Evolutionary conservation across 2,888 invertebrate genomes (phyloP), one percentile per base, ranked within the genome.

Genomic region (Epicampocera succincta): DNA sequence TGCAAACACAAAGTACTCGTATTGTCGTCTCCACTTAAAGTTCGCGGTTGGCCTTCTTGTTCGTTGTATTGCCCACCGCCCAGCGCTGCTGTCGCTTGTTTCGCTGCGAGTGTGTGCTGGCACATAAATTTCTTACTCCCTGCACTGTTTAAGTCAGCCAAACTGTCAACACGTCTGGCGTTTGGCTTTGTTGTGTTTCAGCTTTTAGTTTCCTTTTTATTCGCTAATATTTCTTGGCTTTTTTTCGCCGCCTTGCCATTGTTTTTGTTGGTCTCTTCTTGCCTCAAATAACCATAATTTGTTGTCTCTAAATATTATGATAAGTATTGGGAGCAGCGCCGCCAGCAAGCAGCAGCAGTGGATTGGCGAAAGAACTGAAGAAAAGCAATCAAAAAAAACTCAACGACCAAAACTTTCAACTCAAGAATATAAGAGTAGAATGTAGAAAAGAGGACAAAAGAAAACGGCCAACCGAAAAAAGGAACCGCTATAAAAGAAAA

Each of bases 131-230:
- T 33, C 33, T 33, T 33, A 33, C 60, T 75, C 46, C 17, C 25
- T 54, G 38, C 46, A 44, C n/a, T 40, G 58, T 65, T 66, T 46
- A 71, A 80, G 75, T 65, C 80, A 80, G 52, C 75, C 75, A 75
- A 80, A 58, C 71, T 80, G 80, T 80, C 80, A 80, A 80, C 75
- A 80, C 46, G 58, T 60, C 75, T 63, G 48, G 21, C 46, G 58
- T 60, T 80, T 63, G 48, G 21, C 40, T 69, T 56, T 58, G 48
- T 42, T 63, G 60, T 50, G 48, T 60, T 33, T 58, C 13, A 15
- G 0, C 29, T 29, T 13, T 48, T 12, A 15, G 1, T 54, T 48
- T 61, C n/a, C 63, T 56, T 56, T 56, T 73, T 25, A 44, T 63
- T 54, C 21, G 46, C 21, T 11, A 15, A 65, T 38, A 46, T 74